Evolutionary conservation across 53 echinoderm and acorn worm genomes (phyloP).

Genomic region (Holothuria scabra): DNA sequence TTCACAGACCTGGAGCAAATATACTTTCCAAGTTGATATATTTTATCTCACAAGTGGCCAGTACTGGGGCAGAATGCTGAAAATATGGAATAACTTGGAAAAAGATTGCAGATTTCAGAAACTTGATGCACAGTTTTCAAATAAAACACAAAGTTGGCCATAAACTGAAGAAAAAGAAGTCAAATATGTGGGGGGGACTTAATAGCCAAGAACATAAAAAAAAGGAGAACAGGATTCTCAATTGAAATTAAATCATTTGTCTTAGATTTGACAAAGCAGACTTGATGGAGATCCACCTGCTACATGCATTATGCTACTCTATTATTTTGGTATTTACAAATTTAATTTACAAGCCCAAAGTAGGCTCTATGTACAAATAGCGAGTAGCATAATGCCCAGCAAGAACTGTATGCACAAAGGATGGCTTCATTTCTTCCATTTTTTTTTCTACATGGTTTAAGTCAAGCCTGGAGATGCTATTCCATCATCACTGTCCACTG

Average conservation of each 20-base stretch:
- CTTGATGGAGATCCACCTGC: constrained; percentile 18
- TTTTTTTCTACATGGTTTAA: not conserved
- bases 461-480: not conserved
- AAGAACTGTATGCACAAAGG: not conserved
- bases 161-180: not conserved
- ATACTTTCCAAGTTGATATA: too few species aligned
- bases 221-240: too few species aligned
- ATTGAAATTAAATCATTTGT: too few species aligned
- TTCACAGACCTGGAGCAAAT: too few species aligned
- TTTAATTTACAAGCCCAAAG: constrained; percentile 41
- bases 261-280: too few species aligned
- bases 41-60: too few species aligned
- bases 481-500: not conserved
- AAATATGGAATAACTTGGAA: constrained; percentile 23
- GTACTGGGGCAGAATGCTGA: constrained; percentile 5
- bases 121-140: not conserved
- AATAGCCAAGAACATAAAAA: too few species aligned
- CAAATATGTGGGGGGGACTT: not conserved
- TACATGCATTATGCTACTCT: constrained; percentile 22
- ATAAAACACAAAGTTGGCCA: not conserved
- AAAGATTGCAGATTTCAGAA: constrained; percentile 38
- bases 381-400: constrained; percentile 35
- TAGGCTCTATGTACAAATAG: constrained; percentile 19
- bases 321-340: constrained; percentile 5
- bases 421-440: not conserved